Conservation (phyloP, 1,140 invertebrate genomes). For the Anagrus nilaparvatae region DNA sequence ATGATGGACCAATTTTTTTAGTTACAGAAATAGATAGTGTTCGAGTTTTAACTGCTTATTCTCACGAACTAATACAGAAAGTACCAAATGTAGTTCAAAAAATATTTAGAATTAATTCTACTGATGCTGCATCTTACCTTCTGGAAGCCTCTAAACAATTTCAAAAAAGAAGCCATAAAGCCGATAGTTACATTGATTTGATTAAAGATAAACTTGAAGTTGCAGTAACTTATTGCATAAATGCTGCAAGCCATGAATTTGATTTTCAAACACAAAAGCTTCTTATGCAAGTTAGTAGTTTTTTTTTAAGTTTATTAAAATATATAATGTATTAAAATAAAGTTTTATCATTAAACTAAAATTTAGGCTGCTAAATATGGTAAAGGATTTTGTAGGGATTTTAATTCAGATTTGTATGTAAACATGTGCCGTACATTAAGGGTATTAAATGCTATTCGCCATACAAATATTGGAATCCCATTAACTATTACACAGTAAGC, state of each 20-base stretch:
- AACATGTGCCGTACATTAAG: slow-evolving; percentile 78
- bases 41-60: slow-evolving; percentile 67
- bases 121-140: slow-evolving; percentile 81
- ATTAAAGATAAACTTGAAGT: slow-evolving; percentile 68
- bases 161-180: slow-evolving; percentile 77
- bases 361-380: slow-evolving; percentile 83
- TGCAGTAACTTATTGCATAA: slow-evolving; percentile 83
- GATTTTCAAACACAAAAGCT: slow-evolving; percentile 78
- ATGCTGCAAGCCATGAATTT: slow-evolving; percentile 86
- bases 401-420: slow-evolving; percentile 75
- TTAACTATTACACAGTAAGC: slow-evolving; percentile 86
- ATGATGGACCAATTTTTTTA: slow-evolving; percentile 66
- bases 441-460: slow-evolving; percentile 83
- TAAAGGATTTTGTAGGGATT: slow-evolving; percentile 77
- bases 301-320: not conserved
- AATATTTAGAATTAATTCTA: slow-evolving; percentile 88
- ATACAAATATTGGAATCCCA: slow-evolving; percentile 80
- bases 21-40: slow-evolving; percentile 87
- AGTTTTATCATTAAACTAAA: slow-evolving; percentile 13
- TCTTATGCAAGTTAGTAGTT: slow-evolving; percentile 59
- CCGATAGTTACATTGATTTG: slow-evolving; percentile 86
- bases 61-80: slow-evolving; percentile 83
- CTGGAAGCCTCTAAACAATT: slow-evolving; percentile 89
- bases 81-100: slow-evolving; percentile 78
- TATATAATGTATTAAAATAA: slow-evolving; percentile 3